Base-by-base conservation (phyloP, 2,888 invertebrate genomes). In the Melanchra persicariae region DNA sequence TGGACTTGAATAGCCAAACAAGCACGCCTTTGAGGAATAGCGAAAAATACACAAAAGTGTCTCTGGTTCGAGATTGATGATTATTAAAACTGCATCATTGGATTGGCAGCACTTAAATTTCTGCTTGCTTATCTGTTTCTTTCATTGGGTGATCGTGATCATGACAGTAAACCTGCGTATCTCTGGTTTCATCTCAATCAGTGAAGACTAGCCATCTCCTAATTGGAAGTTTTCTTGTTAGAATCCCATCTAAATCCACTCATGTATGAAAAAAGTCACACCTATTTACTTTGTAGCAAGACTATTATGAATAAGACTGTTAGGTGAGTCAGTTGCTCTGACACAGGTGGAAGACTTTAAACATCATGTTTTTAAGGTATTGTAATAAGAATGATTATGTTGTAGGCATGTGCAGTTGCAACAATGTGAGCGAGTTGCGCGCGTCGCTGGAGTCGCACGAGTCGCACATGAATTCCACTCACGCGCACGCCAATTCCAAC, bases 391-490 rank as follows among this genome's bases (percentile, higher is more conserved):
- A 43, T 43, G 30, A 22, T 64, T 47, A 49, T 66, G 85, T 93
- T 90, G 76, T 94, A 95, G 96, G 96, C 85, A 91, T 95, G 67
- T 95, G 95, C 86, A 95, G 91, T 85, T 95, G 95, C 83, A 93
- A 90, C 85, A 93, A 91, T 70, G 90, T 87, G 19, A 88, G 81
- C 63, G 95, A 94, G 73, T 78, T 93, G 87, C 93, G 95, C 68
- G 86, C 93, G 30, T 96, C 95, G 6, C 82, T 95, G 68, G 95
- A 95, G 80, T 94, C 95, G 47, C 94, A 95, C 70, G 95, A 95
- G 83, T 90, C 93, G 24, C 93, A 94, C 74, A 84, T 91, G 81
- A 93, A 93, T 85, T 91, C 92, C n/a, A 82, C 89, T 61, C 91
- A 94, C 72, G 85, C 90, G 66, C 93, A 93, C 80, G 63, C 90